phyloP scores from a whole-genome alignment of 2,888 invertebrate species.

The Octonoba sinensis region DNA sequence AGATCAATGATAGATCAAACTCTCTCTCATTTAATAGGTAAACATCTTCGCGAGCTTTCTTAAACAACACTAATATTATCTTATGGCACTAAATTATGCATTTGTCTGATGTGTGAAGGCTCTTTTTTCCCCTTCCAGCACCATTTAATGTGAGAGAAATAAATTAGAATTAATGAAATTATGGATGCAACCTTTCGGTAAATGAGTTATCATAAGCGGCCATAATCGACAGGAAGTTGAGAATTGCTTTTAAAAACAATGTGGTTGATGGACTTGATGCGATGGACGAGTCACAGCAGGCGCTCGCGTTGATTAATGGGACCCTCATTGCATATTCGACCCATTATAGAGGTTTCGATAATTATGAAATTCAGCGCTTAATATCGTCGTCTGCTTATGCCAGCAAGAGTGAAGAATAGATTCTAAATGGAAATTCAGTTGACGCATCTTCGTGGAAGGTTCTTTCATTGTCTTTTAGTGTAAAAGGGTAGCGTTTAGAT shows the following conservation, averaged over 20 bases:
- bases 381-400: slow-evolving; percentile 1
- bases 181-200: slow-evolving; percentile 18
- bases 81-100: no score
- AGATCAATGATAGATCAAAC: no score
- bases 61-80: no score
- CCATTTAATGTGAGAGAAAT: slow-evolving; percentile 10
- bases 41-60: no score
- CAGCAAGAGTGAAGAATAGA: no score
- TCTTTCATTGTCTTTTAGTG: no score
- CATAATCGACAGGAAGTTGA: slow-evolving; percentile 3
- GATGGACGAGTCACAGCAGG: neutral
- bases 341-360: slow-evolving; percentile 20
- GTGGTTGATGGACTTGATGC: neutral
- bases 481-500: no score
- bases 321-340: slow-evolving; percentile 15
- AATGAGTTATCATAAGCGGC: slow-evolving; percentile 22
- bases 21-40: no score
- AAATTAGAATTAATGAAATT: slow-evolving; percentile 29
- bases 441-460: no score
- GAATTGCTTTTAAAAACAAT: neutral
- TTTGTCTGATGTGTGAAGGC: no score
- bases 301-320: slow-evolving; percentile 7
- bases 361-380: slow-evolving; percentile 14
- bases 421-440: no score
- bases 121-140: no score